Percentiles rank a stretch among this genome's conserved stretches.
Conservation (phyloP, 2,797 vertebrate species). For the Nyctibius grandis region DNA sequence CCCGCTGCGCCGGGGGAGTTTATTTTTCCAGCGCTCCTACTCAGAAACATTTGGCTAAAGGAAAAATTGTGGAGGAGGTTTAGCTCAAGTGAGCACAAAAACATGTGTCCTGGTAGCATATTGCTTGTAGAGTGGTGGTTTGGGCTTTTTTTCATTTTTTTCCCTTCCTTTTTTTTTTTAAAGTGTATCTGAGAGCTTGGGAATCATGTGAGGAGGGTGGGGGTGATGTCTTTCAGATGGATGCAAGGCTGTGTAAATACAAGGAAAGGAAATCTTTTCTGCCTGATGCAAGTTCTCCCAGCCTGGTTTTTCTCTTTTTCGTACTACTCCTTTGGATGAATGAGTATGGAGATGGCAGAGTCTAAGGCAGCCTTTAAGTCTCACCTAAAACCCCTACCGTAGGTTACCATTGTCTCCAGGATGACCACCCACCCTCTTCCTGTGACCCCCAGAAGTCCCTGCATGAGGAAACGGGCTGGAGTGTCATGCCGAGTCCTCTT, state of each 20-base stretch:
- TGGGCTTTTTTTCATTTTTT: neutral
- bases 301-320: neutral
- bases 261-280: neutral
- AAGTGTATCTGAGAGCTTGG: neutral
- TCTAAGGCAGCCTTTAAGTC: neutral
- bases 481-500: neutral
- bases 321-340: neutral
- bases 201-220: neutral
- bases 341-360: neutral
- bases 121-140: neutral
- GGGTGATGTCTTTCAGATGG: slow-evolving; percentile 32
- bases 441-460: neutral
- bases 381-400: neutral
- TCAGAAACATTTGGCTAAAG: slow-evolving; percentile 66
- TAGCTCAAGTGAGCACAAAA: slow-evolving; percentile 59
- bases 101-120: slow-evolving; percentile 24
- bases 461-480: neutral
- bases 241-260: neutral
- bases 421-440: neutral
- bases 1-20: slow-evolving; percentile 39
- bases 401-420: neutral
- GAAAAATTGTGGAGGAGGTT: slow-evolving; percentile 53
- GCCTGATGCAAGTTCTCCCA: neutral
- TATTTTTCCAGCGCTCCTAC: slow-evolving; percentile 65
- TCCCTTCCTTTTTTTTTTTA: neutral